Base-by-base conservation (phyloP, 2,888 invertebrate species). In the Dasypolia templi region DNA sequence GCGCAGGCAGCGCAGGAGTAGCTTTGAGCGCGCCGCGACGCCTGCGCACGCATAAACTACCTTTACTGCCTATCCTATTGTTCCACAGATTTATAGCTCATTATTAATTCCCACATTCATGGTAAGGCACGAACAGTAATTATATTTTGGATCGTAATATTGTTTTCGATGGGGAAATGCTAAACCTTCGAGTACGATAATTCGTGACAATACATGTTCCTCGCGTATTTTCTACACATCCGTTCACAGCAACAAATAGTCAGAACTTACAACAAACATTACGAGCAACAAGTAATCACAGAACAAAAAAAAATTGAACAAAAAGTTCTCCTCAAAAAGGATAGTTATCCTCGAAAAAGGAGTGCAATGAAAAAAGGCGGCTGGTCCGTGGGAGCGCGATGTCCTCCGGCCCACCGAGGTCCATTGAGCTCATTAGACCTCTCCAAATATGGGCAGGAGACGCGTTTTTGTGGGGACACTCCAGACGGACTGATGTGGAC, bases 371-470 rank as follows among this genome's bases (percentile, higher is more conserved):
- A 86, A 88, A 89, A 90, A 91, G 91, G 88, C 64, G 90, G 88
- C 55, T 73, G 70, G 71, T 86, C 75, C 92, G 92, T 93, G 93
- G 93, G 94, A 93, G 91, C 94, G 90, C 83, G 86, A 68, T 84
- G 87, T 88, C 89, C 89, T 87, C 86, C 81, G 85, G 78, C 59
- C 75, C 73, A 75, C 75, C 19, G 63, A 74, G 86, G 81, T 85
- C 88, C 91, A 91, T 91, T 92, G 89, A 88, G 89, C 92, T 94
- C 93, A 94, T 94, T 94, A 94, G 90, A 84, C 73, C 80, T 75
- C 76, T 77, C 94, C 94, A 90, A 93, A 94, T 94, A 94, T 86
- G 94, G 94, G 42, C 78, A 76, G 76, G 68, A 76, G 81, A 68
- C 77, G 85, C 82, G 86, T 93, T 93, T 91, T 93, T 92, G 88